Base-by-base conservation (phyloP, 1,140 invertebrate genomes). In the Drosophila navojoa region DNA sequence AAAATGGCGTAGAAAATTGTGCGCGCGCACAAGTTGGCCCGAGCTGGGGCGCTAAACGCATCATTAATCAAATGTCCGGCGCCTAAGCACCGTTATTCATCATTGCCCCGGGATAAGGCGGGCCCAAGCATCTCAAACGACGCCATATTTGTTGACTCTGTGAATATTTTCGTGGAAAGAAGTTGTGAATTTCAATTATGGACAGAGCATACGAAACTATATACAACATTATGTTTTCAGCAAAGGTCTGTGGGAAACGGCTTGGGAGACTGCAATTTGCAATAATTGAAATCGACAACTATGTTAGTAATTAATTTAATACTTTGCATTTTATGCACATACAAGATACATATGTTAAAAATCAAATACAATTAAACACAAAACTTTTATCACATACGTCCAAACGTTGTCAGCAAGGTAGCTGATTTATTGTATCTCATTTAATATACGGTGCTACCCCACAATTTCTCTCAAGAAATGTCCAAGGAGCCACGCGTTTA, bases 1-100 rank as follows among this genome's bases (percentile, higher is more conserved):
- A 89, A 90, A 80, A 76, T 79, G 73, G 78, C 70, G 78, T 75
- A 74, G 71, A 79, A 82, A 81, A 81, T 67, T 63, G 55, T 67
- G 79, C 72, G 81, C 78, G 81, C 81, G 81, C 81, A 71, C 71
- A 86, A 63, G 81, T 38, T 53, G 52, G 35, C 29, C 50, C 35
- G 19, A 29, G 50, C 52, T 57, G 38, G 66, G 73, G 71, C 74
- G 80, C 77, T 90, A 85, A 91, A 91, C 87, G 86, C 90, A 91
- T 91, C 90, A 91, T 91, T 91, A 91, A 91, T 91, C 90, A 91
- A 91, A 91, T 89, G 89, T 91, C 89, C 89, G 75, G 67, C 73
- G 72, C 89, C 79, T 90, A 90, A 90, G 82, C 89, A 89, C 81
- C 76, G 87, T 90, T 90, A 91, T 91, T 91, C 84, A 91, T 91